A percentile compares a stretch with the other conserved stretches of the same genome.
Conservation (phyloP, 2,888 invertebrate genomes). For the Lutraria lutraria region DNA sequence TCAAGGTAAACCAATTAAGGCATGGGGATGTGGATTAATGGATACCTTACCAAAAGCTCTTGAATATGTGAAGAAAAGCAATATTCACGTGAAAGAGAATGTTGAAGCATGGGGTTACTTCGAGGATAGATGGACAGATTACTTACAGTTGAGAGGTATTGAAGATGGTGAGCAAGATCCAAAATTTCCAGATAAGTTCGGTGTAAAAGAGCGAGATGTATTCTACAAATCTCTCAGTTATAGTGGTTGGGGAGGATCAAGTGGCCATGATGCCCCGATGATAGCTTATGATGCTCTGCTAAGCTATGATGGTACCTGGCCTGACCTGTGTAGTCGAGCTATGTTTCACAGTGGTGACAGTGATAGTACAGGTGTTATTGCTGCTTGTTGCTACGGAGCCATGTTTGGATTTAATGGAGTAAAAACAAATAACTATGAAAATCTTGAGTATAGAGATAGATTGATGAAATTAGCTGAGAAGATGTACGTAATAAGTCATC, state of each 20-base stretch:
- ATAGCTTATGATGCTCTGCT: conserved; percentile 81
- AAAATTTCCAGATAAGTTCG: conserved; percentile 73
- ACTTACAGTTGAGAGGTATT: conserved; percentile 76
- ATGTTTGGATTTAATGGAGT: conserved; percentile 83
- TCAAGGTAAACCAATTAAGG: conserved; percentile 80
- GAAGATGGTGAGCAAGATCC: conserved; percentile 76
- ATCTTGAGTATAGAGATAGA: conserved; percentile 46
- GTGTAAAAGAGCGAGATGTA: conserved; percentile 30
- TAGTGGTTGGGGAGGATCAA: conserved; percentile 83
- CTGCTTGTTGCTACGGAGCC: conserved; percentile 83
- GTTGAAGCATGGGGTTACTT: conserved; percentile 81
- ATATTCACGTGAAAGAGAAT: conserved; percentile 79
- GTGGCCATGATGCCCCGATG: conserved; percentile 85
- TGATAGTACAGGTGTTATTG: conserved; percentile 85
- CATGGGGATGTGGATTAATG: conserved; percentile 83
- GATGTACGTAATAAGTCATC: conserved; percentile 39
- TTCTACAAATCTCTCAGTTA: conserved; percentile 80
- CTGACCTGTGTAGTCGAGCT: conserved; percentile 68
- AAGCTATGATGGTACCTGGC: conserved; percentile 47
- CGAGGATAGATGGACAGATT: conserved; percentile 78
- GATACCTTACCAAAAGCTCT: conserved; percentile 74
- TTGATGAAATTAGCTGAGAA: conserved; percentile 35
- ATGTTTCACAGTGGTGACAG: conserved; percentile 85
- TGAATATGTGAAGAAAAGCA: conserved; percentile 77
- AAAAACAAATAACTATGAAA: conserved; percentile 78